Evolutionary conservation across 2,113 vertebrate species (phyloP).

Genomic region (Aspidoscelis tigris): DNA sequence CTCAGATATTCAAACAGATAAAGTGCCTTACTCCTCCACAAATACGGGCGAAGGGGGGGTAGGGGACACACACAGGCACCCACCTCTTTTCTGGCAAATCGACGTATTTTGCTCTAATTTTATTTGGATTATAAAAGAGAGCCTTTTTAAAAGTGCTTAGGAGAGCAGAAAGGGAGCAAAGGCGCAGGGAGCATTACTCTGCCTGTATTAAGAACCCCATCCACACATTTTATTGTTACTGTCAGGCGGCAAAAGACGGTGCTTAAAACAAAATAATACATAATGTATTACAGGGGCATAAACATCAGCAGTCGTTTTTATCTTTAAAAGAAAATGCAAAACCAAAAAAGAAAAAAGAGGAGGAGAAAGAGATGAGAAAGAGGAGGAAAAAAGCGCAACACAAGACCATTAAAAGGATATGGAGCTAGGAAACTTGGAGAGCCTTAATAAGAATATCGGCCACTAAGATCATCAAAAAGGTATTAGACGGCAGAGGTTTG

Average conservation of each 20-base stretch:
- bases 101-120: conserved; percentile 89
- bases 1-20: conserved; percentile 55
- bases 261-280: conserved; percentile 99
- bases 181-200: conserved; percentile 93
- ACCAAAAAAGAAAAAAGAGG: conserved; percentile 45
- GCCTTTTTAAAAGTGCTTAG: conserved; percentile 97
- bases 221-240: conserved; percentile 99
- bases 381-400: background rate
- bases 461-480: conserved; percentile 71
- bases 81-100: conserved; percentile 85
- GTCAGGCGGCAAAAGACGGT: conserved; percentile 98
- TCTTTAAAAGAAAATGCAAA: conserved; percentile 93
- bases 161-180: conserved; percentile 84
- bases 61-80: conserved; percentile 39
- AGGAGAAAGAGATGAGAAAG: too few species aligned
- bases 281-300: conserved; percentile 93
- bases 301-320: conserved; percentile 94
- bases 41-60: conserved; percentile 45
- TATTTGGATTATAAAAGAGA: conserved; percentile 96
- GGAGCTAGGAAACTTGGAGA: conserved; percentile 52
- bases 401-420: conserved; percentile 23
- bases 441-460: conserved; percentile 60
- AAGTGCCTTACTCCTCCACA: background rate
- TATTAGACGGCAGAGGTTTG: conserved; percentile 63
- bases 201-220: conserved; percentile 99